Conservation (phyloP, 2,113 vertebrate species). For the Apaloderma vittatum region DNA sequence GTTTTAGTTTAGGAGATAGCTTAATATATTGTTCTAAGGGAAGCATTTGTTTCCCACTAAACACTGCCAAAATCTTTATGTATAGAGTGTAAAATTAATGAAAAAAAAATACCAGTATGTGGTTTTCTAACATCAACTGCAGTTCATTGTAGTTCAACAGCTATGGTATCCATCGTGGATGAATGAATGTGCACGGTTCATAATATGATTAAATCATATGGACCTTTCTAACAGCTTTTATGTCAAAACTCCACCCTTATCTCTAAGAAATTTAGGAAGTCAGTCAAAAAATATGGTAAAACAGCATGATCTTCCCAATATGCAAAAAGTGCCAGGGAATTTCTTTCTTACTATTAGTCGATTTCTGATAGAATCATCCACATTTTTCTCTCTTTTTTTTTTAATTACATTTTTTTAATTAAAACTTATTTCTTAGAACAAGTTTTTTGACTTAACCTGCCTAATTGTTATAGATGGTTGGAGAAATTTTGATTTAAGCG, state of each 20-base stretch:
- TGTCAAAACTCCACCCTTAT: not conserved
- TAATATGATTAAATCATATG: not conserved
- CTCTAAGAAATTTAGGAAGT: not conserved
- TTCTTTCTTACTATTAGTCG: not conserved
- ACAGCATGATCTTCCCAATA: not conserved
- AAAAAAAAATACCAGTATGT: not conserved
- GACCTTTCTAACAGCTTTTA: not conserved
- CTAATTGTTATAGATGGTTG: not conserved
- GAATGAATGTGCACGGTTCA: not conserved
- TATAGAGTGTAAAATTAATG: not conserved
- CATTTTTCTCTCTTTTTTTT: not conserved
- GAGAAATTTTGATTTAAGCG: not conserved
- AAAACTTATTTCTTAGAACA: not conserved
- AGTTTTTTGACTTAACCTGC: not conserved
- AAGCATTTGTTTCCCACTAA: conserved; percentile 22
- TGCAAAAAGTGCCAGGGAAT: not conserved
- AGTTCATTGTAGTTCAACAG: not conserved
- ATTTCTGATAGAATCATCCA: not conserved
- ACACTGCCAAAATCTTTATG: not conserved
- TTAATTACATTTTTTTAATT: not conserved
- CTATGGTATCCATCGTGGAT: not conserved
- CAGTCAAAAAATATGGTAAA: not conserved
- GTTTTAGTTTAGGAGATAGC: not conserved
- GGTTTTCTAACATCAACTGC: not conserved
- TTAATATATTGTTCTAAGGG: not conserved